Conservation (phyloP, 2,888 invertebrate genomes). For the Blomia tropicalis region DNA sequence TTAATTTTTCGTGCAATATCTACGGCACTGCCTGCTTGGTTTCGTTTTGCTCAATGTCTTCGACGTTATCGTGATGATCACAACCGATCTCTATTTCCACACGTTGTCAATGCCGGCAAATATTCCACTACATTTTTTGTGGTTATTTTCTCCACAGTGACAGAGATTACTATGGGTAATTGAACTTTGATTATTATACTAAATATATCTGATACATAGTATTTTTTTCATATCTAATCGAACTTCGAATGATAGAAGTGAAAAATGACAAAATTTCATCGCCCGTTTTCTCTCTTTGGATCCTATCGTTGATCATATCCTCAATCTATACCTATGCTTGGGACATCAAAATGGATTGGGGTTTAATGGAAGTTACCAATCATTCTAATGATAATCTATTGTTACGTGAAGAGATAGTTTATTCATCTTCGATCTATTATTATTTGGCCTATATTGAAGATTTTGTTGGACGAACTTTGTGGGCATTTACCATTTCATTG, state of each 20-base stretch:
- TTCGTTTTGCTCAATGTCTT: conserved; percentile 89
- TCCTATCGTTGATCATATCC: conserved; percentile 55
- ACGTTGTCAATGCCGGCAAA: conserved; percentile 92
- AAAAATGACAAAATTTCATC: conserved; percentile 42
- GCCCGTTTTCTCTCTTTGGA: conserved; percentile 77
- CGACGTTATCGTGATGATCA: conserved; percentile 77
- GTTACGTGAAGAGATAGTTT: conserved; percentile 83
- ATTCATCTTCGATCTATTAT: conserved; percentile 53
- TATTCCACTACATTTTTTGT: conserved; percentile 94
- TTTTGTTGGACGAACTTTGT: conserved; percentile 74
- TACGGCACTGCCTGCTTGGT: conserved; percentile 87
- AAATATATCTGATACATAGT: background rate
- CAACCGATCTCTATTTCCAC: conserved; percentile 61
- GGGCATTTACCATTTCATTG: conserved; percentile 72
- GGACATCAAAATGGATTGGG: conserved; percentile 99
- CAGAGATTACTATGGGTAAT: conserved; percentile 33
- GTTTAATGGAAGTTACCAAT: conserved; percentile 72
- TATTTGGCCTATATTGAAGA: conserved; percentile 95
- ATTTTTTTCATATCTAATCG: background rate
- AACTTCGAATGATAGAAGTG: background rate
- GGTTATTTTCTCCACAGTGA: conserved; percentile 62
- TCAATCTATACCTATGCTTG: conserved; percentile 90
- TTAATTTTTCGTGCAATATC: conserved; percentile 60
- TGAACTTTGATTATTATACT: background rate
- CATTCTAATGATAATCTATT: conserved; percentile 62